phyloP scores from a whole-genome alignment of 2,888 invertebrate genomes.

The Branchipolynoe longqiensis region DNA sequence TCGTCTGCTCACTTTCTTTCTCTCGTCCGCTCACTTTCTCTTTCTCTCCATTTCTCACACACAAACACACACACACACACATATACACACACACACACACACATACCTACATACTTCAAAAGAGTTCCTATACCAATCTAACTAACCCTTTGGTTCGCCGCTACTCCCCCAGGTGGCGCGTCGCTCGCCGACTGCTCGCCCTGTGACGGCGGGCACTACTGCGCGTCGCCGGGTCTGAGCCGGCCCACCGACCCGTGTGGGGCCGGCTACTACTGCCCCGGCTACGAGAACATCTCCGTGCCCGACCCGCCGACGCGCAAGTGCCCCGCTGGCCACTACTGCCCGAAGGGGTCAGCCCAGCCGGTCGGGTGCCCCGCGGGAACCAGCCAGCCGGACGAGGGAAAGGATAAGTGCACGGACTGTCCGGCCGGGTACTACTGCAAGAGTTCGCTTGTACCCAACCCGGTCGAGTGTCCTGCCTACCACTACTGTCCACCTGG shows the following conservation, averaged over 20 bases:
- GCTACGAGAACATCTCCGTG: constrained; percentile 72
- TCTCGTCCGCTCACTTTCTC: too few relatives aligned
- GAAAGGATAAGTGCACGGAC: constrained; percentile 72
- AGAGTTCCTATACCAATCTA: too few relatives aligned
- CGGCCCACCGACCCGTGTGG: constrained; percentile 74
- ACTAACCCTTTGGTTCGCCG: too few relatives aligned
- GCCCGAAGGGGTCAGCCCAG: constrained; percentile 74
- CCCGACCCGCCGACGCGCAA: constrained; percentile 72
- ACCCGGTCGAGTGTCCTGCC: constrained; percentile 74
- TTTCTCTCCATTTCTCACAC: too few relatives aligned
- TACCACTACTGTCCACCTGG: constrained; percentile 79
- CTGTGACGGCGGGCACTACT: constrained; percentile 79
- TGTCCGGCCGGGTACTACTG: constrained; percentile 80
- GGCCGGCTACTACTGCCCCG: constrained; percentile 80
- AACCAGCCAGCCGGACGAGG: constrained; percentile 72
- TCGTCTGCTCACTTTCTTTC: too few relatives aligned
- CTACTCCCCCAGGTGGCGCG: constrained; percentile 71
- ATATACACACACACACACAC: too few relatives aligned
- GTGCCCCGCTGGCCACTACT: constrained; percentile 75
- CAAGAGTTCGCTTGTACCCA: constrained; percentile 71
- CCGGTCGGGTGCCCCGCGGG: constrained; percentile 76
- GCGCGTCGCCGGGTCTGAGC: constrained; percentile 74
- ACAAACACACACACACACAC: too few relatives aligned
- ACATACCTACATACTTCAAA: too few relatives aligned
- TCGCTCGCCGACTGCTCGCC: constrained; percentile 75